Evolutionary conservation across 2,113 vertebrate genomes (phyloP), one percentile per base, ranked within the genome.

Genomic region (Tupaia tana): DNA sequence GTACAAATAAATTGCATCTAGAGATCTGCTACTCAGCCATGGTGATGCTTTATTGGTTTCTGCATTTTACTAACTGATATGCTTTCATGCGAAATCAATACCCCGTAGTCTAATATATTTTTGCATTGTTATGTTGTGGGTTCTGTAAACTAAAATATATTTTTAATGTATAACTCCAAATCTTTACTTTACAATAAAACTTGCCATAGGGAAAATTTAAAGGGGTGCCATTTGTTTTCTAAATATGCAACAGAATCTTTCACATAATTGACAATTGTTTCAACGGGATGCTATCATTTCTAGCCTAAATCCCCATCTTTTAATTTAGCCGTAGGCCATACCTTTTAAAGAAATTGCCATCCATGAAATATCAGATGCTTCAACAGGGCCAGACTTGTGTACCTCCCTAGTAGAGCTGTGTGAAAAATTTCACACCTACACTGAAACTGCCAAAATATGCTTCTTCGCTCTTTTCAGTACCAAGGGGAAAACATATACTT

Each of bases 11-110:
- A 98, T 98, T 98, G 96, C 96, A 97, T 98, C 97, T 97, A 86
- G 97, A 98, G 96, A 97, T 98, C 98, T 97, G 93, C 97, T 95
- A 95, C 74, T 91, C 85, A 96, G 97, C 94, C 92, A 96, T 90
- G 95, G 92, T 98, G 97, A 98, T 98, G 94, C 66, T 98, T 98
- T 98, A 98, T 98, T 98, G 98, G 98, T 97, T 98, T 98, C 98
- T 98, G 66, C 93, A 98, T 98, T 98, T 98, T 96, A 96, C 98
- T 98, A 98, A 98, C 98, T 98, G 97, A 98, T 98, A 96, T 80
- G 96, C 97, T 98, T 98, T 98, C 98, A 98, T 98, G 98, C 92
- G 97, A 98, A 98, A 98, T 98, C 98, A 98, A 98, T 98, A 97
- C 80, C 79, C 86, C 74, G 25, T 94, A 98, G 91, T 98, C 96